phyloP scores from a whole-genome alignment of 2,888 invertebrate genomes.

The Stenichneumon culpator region DNA sequence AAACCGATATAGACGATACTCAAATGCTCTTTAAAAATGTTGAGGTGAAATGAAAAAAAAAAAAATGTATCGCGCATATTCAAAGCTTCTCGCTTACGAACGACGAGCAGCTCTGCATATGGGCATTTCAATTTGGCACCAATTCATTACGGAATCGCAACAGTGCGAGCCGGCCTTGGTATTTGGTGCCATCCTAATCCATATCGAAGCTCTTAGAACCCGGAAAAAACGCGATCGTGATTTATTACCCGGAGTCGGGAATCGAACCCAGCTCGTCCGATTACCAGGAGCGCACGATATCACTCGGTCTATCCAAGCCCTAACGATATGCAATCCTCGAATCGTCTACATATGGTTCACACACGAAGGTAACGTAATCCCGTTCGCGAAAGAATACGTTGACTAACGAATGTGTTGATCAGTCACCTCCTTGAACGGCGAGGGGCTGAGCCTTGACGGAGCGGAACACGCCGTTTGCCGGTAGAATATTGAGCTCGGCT shows the following conservation, averaged over 20 bases:
- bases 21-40: too few relatives aligned
- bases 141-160: slow-evolving; percentile 75
- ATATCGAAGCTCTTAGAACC: not conserved
- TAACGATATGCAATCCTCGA: not conserved
- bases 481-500: slow-evolving; percentile 84
- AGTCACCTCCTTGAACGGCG: slow-evolving; percentile 82
- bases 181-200: slow-evolving; percentile 62
- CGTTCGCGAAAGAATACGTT: not conserved
- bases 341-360: slow-evolving; percentile 22
- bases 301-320: slow-evolving; percentile 15
- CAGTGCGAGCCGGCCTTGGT: slow-evolving; percentile 72
- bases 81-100: slow-evolving; percentile 72
- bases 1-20: not conserved
- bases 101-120: slow-evolving; percentile 75
- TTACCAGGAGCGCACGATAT: slow-evolving; percentile 15
- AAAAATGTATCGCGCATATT: slow-evolving; percentile 72
- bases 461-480: slow-evolving; percentile 83
- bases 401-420: slow-evolving; percentile 44
- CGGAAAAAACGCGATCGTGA: slow-evolving; percentile 42
- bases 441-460: slow-evolving; percentile 81
- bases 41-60: too few relatives aligned
- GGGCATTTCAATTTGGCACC: slow-evolving; percentile 74
- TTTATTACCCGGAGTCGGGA: slow-evolving; percentile 23
- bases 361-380: not conserved
- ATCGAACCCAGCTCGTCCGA: slow-evolving; percentile 48